phyloP scores from a whole-genome alignment of 1,140 invertebrate genomes.

The Battus philenor region DNA sequence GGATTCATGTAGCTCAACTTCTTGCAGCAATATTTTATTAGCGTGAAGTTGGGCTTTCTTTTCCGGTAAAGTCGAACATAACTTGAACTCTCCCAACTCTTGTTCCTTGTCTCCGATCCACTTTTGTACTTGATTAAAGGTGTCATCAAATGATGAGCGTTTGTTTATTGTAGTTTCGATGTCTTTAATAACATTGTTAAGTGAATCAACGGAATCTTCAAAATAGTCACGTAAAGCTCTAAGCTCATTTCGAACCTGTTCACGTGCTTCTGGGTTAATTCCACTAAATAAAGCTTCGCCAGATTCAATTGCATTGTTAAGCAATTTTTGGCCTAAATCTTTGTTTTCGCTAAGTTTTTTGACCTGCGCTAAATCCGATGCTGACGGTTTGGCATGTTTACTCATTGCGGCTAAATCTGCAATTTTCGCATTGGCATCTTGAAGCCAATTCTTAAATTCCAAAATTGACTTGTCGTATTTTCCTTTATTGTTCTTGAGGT shows the following conservation, averaged over 20 bases:
- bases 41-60: slow-evolving; percentile 90
- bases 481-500: slow-evolving; percentile 80
- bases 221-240: slow-evolving; percentile 87
- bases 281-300: slow-evolving; percentile 92
- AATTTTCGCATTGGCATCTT: slow-evolving; percentile 83
- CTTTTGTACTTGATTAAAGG: slow-evolving; percentile 86
- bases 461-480: slow-evolving; percentile 81
- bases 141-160: slow-evolving; percentile 93
- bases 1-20: slow-evolving; percentile 87
- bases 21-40: slow-evolving; percentile 86
- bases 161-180: slow-evolving; percentile 91
- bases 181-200: slow-evolving; percentile 89
- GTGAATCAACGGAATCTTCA: slow-evolving; percentile 89
- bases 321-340: slow-evolving; percentile 85
- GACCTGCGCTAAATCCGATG: slow-evolving; percentile 84
- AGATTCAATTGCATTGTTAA: slow-evolving; percentile 88
- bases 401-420: slow-evolving; percentile 81
- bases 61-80: slow-evolving; percentile 86
- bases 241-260: slow-evolving; percentile 88
- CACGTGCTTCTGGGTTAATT: slow-evolving; percentile 90
- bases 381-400: slow-evolving; percentile 80
- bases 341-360: slow-evolving; percentile 84
- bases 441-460: slow-evolving; percentile 87
- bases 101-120: slow-evolving; percentile 88
- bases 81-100: slow-evolving; percentile 80